Base-by-base conservation (phyloP, 2,888 invertebrate species). In the Macaria liturata region DNA sequence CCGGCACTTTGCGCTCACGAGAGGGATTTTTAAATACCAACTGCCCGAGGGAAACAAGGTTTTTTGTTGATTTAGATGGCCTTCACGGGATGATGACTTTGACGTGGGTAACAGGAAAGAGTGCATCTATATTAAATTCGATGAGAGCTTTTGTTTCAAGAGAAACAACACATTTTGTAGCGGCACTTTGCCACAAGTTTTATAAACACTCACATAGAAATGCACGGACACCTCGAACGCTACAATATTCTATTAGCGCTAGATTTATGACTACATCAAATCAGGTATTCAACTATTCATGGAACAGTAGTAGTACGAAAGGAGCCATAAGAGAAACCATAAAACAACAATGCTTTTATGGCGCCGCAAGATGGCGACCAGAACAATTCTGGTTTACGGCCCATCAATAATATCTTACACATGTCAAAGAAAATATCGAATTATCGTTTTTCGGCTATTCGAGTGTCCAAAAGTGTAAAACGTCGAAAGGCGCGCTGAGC, bases 361-460 rank as follows among this genome's bases (percentile, higher is more conserved):
- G 49, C 51, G 43, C 45, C 56, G 56, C 57, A 59, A 62, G 59
- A 62, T 49, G 62, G 59, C 59, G 57, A 50, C 53, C 57, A 59
- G 57, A 68, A 68, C 64, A 68, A 66, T 63, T 59, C 61, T 42
- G 55, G 61, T 64, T 59, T 65, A 65, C 61, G n/a, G 51, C 52
- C 67, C 66, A 65, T 66, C 66, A 66, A 64, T 57, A 61, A 63
- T 67, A 62, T 56, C 59, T 58, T 61, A 55, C 64, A 57, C 63
- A 64, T 64, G 68, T 68, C 66, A 64, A 57, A 61, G 62, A 59
- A 61, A 59, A 61, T 57, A 78, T 76, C 74, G 79, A 78, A 80
- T 80, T 75, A 82, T 74, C 71, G 71, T 81, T 78, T 73, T 57
- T 70, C 74, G 70, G 71, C 72, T 53, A 52, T 54, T 49, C 44